These are phyloP conservation scores for Prinia subflava DNA, from an alignment of 2,113 vertebrate species.

Conservation along the genomic window DNA sequence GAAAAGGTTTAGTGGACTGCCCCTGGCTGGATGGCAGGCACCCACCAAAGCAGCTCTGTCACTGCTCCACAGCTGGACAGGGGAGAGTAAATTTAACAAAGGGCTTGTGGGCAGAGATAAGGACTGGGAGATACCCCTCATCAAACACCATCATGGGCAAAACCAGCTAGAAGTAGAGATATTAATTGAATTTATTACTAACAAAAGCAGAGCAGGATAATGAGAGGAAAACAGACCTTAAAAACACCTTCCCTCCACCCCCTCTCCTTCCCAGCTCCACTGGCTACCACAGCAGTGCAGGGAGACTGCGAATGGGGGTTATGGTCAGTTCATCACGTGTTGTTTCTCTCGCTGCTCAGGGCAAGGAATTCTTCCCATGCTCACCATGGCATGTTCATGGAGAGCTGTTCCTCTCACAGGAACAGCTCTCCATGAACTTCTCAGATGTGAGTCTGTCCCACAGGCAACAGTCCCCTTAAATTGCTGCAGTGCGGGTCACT, in stretches of 20 bases:
- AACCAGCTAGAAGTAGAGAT: neutral
- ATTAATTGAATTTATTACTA: neutral
- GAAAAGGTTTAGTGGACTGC: neutral
- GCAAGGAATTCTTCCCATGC: too few species aligned
- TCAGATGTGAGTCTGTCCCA: neutral
- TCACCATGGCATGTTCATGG: too few species aligned
- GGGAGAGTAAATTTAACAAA: neutral
- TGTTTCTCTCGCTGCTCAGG: neutral
- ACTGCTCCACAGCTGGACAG: fast-evolving
- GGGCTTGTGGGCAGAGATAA: neutral
- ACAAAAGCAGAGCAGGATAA: neutral
- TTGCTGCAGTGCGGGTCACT: neutral
- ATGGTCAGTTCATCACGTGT: neutral
- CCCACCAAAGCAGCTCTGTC: neutral
- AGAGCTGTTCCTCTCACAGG: neutral
- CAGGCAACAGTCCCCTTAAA: neutral
- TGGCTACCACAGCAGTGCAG: fast-evolving
- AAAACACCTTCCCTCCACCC: fast-evolving
- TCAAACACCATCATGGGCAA: neutral
- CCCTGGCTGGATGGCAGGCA: neutral
- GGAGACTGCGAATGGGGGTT: neutral
- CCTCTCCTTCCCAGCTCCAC: neutral
- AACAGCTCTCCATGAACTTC: neutral
- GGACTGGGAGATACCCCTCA: neutral
- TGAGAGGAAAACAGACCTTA: neutral